Conservation (phyloP, 2,113 vertebrate species). For the Sprattus sprattus region DNA sequence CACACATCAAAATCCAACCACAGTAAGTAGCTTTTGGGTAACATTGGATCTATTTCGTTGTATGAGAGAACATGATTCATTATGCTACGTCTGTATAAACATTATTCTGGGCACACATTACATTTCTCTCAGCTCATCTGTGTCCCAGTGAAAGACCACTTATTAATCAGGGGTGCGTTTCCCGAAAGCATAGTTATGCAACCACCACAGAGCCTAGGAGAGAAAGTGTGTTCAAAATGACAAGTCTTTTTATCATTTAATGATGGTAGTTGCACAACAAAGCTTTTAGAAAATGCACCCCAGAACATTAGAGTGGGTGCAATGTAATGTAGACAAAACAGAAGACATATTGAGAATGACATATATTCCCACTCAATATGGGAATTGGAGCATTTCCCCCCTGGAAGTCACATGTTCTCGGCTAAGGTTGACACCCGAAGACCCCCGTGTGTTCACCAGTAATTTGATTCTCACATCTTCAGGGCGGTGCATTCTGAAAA, state of each 20-base stretch:
- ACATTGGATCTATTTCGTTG: not conserved
- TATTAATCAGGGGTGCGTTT: not conserved
- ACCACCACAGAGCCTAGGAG: not conserved
- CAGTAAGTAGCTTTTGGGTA: conserved; percentile 67
- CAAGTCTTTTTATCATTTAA: not conserved
- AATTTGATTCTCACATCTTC: not conserved
- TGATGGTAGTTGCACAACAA: not conserved
- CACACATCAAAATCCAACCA: conserved; percentile 90
- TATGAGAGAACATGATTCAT: not conserved
- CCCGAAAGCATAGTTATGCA: not conserved
- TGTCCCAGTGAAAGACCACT: not conserved
- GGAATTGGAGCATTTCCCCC: not conserved
- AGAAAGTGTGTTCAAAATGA: not conserved
- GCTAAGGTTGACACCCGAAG: not conserved
- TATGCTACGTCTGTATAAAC: not conserved
- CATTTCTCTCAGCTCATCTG: not conserved
- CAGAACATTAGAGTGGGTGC: not conserved
- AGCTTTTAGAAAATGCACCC: not conserved
- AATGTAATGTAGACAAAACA: not conserved
- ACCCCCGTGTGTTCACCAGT: not conserved
- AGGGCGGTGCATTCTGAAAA: not conserved
- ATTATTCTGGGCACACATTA: not conserved
- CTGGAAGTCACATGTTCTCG: not conserved
- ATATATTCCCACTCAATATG: too few species aligned
- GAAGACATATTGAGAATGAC: not conserved